Base-by-base conservation (phyloP, 1,140 invertebrate species). In the Drosophila dunni region DNA sequence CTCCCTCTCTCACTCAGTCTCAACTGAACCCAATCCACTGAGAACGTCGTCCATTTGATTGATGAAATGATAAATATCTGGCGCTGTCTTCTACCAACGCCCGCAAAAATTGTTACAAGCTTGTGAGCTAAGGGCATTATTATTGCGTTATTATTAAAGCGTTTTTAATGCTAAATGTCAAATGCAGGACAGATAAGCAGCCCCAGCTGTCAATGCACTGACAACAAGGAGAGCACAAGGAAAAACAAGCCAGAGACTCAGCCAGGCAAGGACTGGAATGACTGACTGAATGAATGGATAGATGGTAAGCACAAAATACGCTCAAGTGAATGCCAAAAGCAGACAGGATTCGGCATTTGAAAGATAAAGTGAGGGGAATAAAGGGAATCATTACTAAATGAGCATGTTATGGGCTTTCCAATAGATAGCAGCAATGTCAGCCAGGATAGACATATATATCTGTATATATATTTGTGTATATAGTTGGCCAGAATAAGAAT, bases 91-190 rank as follows among this genome's bases (percentile, higher is more conserved):
- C 48, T 56, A 57, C 61, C 58, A 38, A 20, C 51, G 46, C 48
- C 64, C 54, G 29, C 72, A 50, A 77, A 75, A 78, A 74, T 81
- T 67, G 81, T 63, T 45, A 74, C 82, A 71, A 75, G 20, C 75
- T 50, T 29, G 24, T 38, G 46, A 65, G 40, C 56, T 54, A 33
- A 57, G 67, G 65, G 75, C 86, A 89, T 89, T 89, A 89, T 89
- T 89, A 89, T 89, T 79, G 75, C 84, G 84, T 89, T 89, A 89
- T 89, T 89, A 89, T 89, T 89, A 89, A 89, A 89, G 77, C 84
- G 84, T 89, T 89, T 90, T 90, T 89, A 89, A 89, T 89, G 84
- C 84, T 89, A 89, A 89, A 89, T 89, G 84, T 89, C 84, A 89
- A 89, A 89, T 90, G 85, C 84, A 89, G 84, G 83, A 89, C 85